phyloP scores from a whole-genome alignment of 2,113 vertebrate genomes.

The Ailuropoda melanoleuca region DNA sequence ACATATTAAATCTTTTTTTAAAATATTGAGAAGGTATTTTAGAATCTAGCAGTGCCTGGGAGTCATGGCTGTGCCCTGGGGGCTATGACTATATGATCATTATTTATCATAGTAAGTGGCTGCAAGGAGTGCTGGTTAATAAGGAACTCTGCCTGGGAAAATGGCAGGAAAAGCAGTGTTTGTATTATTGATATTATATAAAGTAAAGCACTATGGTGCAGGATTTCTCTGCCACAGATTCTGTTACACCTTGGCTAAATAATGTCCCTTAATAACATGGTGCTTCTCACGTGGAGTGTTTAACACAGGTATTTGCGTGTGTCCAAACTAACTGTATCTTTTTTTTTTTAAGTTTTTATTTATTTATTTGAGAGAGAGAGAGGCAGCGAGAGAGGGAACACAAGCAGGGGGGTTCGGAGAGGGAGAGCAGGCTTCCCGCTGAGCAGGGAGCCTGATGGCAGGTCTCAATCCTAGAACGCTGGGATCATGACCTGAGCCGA shows the following conservation, averaged over 20 bases:
- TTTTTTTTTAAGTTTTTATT: no score
- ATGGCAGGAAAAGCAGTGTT: background rate
- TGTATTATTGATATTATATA: background rate
- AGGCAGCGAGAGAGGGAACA: no score
- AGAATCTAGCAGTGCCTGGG: background rate
- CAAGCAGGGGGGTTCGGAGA: no score
- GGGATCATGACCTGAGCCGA: no score
- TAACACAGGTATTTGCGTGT: background rate
- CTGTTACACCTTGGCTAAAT: background rate
- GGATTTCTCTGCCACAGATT: background rate
- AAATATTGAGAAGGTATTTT: slow-evolving; percentile 3
- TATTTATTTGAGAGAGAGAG: no score
- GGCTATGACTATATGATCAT: background rate
- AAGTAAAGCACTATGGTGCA: background rate
- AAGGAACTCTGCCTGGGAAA: background rate
- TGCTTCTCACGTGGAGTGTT: background rate
- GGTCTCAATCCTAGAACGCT: no score
- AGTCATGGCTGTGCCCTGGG: background rate
- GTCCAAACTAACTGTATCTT: background rate
- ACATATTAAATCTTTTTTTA: background rate
- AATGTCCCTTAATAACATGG: background rate
- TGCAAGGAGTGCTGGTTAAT: background rate
- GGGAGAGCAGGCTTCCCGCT: no score
- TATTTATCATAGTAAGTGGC: background rate
- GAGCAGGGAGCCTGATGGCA: no score